Evolutionary conservation across 2,888 invertebrate genomes (phyloP), one percentile per base, ranked within the genome.

Genomic region (Ormyrus thymus): DNA sequence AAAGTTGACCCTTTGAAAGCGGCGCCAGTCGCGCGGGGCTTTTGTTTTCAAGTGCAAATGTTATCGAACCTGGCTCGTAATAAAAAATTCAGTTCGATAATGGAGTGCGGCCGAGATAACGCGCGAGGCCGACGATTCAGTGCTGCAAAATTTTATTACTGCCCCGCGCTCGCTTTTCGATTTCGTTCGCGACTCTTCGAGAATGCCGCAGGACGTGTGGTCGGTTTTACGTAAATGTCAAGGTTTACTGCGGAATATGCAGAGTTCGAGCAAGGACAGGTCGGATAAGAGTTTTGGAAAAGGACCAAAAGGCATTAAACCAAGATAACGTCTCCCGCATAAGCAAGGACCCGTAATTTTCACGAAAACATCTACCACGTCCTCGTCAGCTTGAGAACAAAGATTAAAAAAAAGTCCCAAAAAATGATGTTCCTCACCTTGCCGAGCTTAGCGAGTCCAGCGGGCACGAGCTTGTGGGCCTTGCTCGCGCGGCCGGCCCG

Each of bases 361-460:
- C 15, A 0, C 11, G 9, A 46, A 8, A 13, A 13, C 8, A 58
- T 1, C 0, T 29, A 15, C 13, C 13, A 7, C 55, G 1, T 55
- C 2, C 55, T 58, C 29, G 29, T 29, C 10, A 2, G 29, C 6
- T 43, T 9, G 10, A 62, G 13, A 43, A 46, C 1, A 62, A 64
- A n/a, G 50, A 50, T 7, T 0, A 13, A 50, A 64, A n/a, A 10
- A 7, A 13, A 64, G 51, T 10, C 43, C 9, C 3, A 10, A 11
- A 46, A 45, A 10, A 7, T 11, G n/a, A 45, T 7, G 53, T 3
- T 45, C 7, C 87, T 88, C 86, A 88, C 88, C 88, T 88, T 87
- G 85, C 85, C 86, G 82, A 86, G 86, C 83, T 88, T 88, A 85
- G 87, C 85, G 84, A 88, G 86, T 84, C 86, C 88, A 85, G 88